phyloP scores from a whole-genome alignment of 1,140 invertebrate species.

The Cardiocondyla obscurior region DNA sequence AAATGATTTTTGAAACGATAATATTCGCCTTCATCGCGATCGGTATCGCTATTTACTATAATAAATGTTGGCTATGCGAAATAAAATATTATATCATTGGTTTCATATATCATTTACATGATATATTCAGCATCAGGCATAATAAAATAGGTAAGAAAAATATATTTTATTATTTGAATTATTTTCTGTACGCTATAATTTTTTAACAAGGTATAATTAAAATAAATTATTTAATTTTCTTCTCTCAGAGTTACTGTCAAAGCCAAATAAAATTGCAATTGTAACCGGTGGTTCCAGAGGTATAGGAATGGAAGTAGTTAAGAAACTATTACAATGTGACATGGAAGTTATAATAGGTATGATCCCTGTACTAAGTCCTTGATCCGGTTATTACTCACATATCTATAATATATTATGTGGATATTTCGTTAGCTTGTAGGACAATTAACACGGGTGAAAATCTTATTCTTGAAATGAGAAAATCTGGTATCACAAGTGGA shows the following conservation, averaged over 20 bases:
- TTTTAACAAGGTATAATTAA: too few species aligned
- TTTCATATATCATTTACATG: background rate
- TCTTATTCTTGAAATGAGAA: constrained; percentile 84
- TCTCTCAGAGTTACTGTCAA: constrained; percentile 22
- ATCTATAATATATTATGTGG: background rate
- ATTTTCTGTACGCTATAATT: constrained; percentile 35
- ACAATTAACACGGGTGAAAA: constrained; percentile 86
- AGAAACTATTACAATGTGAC: constrained; percentile 90
- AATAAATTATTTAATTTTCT: too few species aligned
- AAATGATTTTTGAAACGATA: background rate
- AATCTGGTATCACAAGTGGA: constrained; percentile 83
- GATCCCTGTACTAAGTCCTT: constrained; percentile 31
- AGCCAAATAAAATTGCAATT: constrained; percentile 88
- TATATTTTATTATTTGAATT: background rate
- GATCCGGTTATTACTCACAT: background rate
- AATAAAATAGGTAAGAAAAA: constrained; percentile 53
- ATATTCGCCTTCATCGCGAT: background rate
- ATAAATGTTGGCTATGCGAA: background rate
- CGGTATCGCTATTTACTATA: background rate
- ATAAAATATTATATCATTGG: background rate
- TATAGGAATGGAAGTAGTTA: constrained; percentile 92
- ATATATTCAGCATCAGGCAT: background rate
- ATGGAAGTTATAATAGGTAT: constrained; percentile 93
- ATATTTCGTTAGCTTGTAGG: constrained; percentile 86
- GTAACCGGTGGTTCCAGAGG: constrained; percentile 95